Conservation (phyloP, 2,113 vertebrate genomes). For the Erythrocebus patas region DNA sequence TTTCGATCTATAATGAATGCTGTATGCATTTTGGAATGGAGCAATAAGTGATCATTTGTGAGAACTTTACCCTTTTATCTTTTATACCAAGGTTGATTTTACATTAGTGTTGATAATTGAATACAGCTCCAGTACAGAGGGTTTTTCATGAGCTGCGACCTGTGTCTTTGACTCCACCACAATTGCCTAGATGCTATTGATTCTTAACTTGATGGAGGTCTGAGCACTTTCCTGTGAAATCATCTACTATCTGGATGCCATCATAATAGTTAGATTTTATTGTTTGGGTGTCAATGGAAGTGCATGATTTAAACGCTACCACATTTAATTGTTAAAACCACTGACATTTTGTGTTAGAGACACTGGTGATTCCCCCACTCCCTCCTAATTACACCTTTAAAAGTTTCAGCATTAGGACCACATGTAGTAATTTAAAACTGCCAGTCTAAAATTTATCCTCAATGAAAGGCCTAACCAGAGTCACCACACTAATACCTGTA, state of each 20-base stretch:
- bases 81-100: constrained; percentile 67
- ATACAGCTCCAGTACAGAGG: constrained; percentile 4
- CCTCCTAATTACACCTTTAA: constrained; percentile 71
- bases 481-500: background rate
- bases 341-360: constrained; percentile 73
- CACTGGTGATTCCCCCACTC: background rate
- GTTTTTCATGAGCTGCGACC: constrained; percentile 23
- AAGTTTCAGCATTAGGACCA: constrained; percentile 58
- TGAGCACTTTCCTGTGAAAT: constrained; percentile 61
- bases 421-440: constrained; percentile 68
- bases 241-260: constrained; percentile 65
- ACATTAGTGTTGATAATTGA: constrained; percentile 55
- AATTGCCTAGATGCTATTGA: constrained; percentile 54
- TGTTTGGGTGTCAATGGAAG: constrained; percentile 61
- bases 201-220: constrained; percentile 63
- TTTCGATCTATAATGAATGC: constrained; percentile 55
- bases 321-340: constrained; percentile 66
- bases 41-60: constrained; percentile 69
- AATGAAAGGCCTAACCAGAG: constrained; percentile 49
- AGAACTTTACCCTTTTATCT: constrained; percentile 64
- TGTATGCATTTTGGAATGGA: constrained; percentile 57
- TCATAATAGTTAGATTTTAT: constrained; percentile 56
- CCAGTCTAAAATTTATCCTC: constrained; percentile 37
- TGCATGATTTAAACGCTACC: constrained; percentile 70
- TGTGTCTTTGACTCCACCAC: background rate